A percentile compares a stretch with the other conserved stretches of the same genome.
Evolutionary conservation across 2,113 vertebrate species (phyloP).

Genomic region (Callipepla squamata): DNA sequence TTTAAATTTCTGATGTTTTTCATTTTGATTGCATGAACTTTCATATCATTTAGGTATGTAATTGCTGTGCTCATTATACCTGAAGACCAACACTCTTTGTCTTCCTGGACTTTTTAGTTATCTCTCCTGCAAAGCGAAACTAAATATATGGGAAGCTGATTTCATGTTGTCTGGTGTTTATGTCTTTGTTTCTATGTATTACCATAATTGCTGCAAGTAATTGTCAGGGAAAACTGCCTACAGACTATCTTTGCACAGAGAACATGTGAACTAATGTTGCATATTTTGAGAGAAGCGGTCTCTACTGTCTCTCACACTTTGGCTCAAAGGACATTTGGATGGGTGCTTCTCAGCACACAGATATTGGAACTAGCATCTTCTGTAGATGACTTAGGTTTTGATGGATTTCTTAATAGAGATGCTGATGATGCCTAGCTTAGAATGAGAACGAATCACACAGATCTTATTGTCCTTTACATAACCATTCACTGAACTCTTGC

Average conservation of each 20-base stretch:
- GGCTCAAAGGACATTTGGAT: not conserved
- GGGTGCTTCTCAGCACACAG: not conserved
- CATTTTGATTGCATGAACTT: not conserved
- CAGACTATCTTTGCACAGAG: not conserved
- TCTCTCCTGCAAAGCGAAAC: not conserved
- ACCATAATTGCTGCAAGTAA: slow-evolving; percentile 55
- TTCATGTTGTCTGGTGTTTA: slow-evolving; percentile 20
- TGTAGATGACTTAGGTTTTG: not conserved
- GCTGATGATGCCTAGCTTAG: not conserved
- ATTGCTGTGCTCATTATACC: not conserved
- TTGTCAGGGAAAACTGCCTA: slow-evolving; percentile 3
- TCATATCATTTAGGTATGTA: not conserved
- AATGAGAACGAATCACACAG: not conserved
- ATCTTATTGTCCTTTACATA: not conserved
- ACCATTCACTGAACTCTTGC: not conserved
- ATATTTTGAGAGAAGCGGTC: not conserved
- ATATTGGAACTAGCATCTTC: not conserved
- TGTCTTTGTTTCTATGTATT: not conserved
- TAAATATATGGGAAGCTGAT: slow-evolving; percentile 2
- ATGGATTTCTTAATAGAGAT: not conserved
- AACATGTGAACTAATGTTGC: not conserved
- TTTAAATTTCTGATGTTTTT: slow-evolving; percentile 4
- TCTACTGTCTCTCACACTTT: not conserved
- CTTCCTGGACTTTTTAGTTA: not conserved
- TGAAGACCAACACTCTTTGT: not conserved